Evolutionary conservation across 2,797 vertebrate genomes (phyloP), one percentile per base, ranked within the genome.

Genomic region (Typhlichthys subterraneus): DNA sequence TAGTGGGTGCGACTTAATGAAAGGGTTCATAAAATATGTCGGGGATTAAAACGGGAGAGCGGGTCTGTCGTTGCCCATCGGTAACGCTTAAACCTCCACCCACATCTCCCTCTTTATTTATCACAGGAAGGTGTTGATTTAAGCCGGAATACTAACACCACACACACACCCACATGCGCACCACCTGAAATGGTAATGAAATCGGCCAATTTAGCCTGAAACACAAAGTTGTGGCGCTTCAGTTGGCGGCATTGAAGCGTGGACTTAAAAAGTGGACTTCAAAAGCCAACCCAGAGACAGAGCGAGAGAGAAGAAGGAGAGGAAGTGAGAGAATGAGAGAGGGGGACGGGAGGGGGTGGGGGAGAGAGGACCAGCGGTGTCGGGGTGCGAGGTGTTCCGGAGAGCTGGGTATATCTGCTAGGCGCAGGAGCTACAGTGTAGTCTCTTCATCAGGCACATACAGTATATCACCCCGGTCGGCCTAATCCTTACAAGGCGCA

Each of bases 401-500:
- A 66, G 80, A 88, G 83, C 73, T 84, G 85, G 75, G 81, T 75
- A 88, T 87, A 87, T 85, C 87, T 42, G 72, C 79, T 80, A 80
- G 66, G 80, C 70, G 68, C 61, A 81, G 85, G 76, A 85, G 85
- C 84, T 51, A 81, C 81, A 84, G 74, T 79, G 68, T 65, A 81
- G 78, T 87, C 88, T 88, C 90, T 83, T 89, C 87, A 83, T 92
- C 75, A 88, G 88, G 81, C 84, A 57, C 72, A 89, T 74, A 84
- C 86, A 86, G 84, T 78, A 82, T 78, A 82, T 76, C 85, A 81
- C 90, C 85, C 81, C 85, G 65, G 81, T 85, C 67, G 88, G 76
- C 86, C 83, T 93, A 92, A 93, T 92, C 88, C 91, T 90, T 89
- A 92, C 91, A 92, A 89, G 88, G 85, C 70, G 75, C 75, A 70